phyloP scores from a whole-genome alignment of 2,797 vertebrate species.

The Myotis planiceps region DNA sequence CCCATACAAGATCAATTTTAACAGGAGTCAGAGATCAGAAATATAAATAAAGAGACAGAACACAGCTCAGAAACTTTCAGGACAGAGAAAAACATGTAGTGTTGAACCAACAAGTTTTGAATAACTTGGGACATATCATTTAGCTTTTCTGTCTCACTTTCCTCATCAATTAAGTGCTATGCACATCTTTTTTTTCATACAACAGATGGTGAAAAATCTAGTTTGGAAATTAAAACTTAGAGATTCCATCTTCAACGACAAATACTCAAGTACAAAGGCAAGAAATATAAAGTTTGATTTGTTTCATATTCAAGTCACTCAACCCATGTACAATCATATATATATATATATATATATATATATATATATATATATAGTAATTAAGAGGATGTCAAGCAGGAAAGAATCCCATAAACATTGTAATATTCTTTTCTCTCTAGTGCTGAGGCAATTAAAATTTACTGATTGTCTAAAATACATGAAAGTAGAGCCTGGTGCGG shows the following conservation, averaged over 20 bases:
- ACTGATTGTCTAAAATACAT: not conserved
- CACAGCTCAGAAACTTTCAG: not conserved
- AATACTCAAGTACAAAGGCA: not conserved
- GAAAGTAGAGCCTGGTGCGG: not conserved
- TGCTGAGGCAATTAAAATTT: not conserved
- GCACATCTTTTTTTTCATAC: not conserved
- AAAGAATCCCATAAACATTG: not conserved
- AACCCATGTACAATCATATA: not conserved
- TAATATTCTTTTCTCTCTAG: not conserved
- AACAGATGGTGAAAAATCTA: not conserved
- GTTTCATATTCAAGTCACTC: not conserved
- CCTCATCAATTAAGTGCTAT: not conserved
- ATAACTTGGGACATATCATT: not conserved
- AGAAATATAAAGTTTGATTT: not conserved
- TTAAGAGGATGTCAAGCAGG: not conserved
- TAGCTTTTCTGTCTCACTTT: too few relatives aligned
- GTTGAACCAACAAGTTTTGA: constrained; percentile 11
- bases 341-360: too few relatives aligned
- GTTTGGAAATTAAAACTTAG: not conserved
- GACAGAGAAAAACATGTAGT: not conserved
- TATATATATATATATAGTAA: not conserved
- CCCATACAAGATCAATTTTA: constrained; percentile 58
- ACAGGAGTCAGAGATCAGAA: constrained; percentile 50
- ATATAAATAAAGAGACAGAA: not conserved
- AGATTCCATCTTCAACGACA: not conserved